Evolutionary conservation across 1,140 invertebrate genomes (phyloP).

Genomic region (Drosophila punjabiensis): DNA sequence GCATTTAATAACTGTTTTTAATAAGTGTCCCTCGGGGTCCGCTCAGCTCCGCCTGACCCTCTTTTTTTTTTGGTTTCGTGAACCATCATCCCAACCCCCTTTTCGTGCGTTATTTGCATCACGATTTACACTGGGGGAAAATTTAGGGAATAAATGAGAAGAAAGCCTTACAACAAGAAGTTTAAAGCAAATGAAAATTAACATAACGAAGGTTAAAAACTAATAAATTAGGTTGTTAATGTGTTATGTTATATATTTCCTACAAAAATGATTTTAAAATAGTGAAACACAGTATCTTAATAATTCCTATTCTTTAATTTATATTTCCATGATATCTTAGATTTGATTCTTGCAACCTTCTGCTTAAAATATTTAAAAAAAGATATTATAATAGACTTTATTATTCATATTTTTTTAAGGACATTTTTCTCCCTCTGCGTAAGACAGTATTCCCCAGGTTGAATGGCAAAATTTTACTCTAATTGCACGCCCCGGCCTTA

Average conservation of each 20-base stretch:
- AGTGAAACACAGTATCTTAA: background rate
- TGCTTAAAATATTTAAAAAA: background rate
- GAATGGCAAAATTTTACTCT: conserved; percentile 63
- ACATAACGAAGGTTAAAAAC: no score
- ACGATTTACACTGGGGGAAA: conserved; percentile 12
- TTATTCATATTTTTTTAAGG: background rate
- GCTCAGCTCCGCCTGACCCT: conserved; percentile 37
- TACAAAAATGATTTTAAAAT: background rate
- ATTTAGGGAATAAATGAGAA: background rate
- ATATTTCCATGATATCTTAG: background rate
- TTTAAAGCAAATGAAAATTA: no score
- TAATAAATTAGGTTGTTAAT: no score
- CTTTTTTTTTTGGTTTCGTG: background rate
- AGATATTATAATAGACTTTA: no score
- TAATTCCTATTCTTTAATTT: background rate
- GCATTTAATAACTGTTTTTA: conserved; percentile 84
- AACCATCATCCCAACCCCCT: conserved; percentile 21
- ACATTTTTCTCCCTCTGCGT: background rate
- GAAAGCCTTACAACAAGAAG: no score
- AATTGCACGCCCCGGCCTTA: conserved; percentile 69
- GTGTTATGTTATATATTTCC: background rate
- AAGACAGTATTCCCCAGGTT: conserved; percentile 11
- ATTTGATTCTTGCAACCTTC: background rate
- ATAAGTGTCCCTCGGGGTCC: conserved; percentile 78
- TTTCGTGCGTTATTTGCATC: conserved; percentile 70